Percentiles rank a stretch among this genome's conserved stretches.
These are phyloP conservation scores for Melanaphis sacchari DNA, from an alignment of 1,140 invertebrate species.

Conservation along the genomic window DNA sequence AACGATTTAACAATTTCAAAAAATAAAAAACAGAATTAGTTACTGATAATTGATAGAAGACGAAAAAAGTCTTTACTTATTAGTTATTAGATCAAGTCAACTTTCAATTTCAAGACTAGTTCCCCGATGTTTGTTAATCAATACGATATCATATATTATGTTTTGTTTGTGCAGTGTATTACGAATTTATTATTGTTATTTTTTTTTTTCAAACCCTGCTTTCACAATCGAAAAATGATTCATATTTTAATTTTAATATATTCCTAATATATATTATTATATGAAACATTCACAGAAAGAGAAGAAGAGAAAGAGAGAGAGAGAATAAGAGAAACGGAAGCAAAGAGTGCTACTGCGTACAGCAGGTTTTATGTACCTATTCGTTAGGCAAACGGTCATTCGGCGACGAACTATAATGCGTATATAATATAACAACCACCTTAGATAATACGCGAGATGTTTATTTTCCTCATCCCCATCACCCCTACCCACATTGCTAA, in stretches of 20 bases:
- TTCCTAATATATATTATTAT: neutral
- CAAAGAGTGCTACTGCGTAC: neutral
- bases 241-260: neutral
- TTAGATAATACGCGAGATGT: neutral
- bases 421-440: neutral
- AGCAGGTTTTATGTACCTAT: neutral
- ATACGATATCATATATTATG: neutral
- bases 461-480: neutral
- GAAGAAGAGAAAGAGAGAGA: neutral
- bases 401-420: neutral
- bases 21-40: neutral
- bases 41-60: neutral
- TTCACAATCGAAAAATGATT: neutral
- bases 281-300: neutral
- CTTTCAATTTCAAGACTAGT: conserved; percentile 24
- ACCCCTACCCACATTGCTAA: too few species aligned
- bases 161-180: too few species aligned
- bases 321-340: neutral
- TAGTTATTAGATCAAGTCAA: neutral
- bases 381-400: neutral
- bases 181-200: neutral
- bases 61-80: neutral
- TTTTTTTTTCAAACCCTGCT: neutral
- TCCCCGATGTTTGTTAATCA: neutral
- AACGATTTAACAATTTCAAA: neutral